These are phyloP conservation scores for Polyommatus iphigenia DNA, from an alignment of 2,888 invertebrate species.

Conservation along the genomic window DNA sequence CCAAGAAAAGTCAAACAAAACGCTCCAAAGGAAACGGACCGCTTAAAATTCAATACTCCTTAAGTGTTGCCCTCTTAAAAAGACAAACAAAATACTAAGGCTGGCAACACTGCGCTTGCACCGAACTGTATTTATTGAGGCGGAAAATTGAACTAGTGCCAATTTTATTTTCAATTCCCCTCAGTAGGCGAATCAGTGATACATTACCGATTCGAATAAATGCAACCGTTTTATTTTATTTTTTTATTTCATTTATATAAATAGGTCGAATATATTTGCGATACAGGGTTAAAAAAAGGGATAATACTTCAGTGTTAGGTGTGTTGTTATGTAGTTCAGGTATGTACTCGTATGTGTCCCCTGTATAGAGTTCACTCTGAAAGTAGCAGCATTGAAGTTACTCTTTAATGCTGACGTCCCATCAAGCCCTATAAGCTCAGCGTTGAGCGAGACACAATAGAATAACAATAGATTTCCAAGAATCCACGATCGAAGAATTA, in stretches of 20 bases:
- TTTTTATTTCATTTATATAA: background rate
- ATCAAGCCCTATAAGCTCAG: too few species aligned
- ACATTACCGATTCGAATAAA: constrained; percentile 45
- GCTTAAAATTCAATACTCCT: constrained; percentile 25
- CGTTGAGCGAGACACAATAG: too few species aligned
- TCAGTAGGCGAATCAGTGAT: constrained; percentile 43
- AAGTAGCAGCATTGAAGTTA: too few species aligned
- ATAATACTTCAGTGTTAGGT: too few species aligned
- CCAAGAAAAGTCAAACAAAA: background rate
- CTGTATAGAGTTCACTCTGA: too few species aligned
- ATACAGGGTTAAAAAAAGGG: too few species aligned
- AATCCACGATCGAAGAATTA: too few species aligned
- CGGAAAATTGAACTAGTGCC: constrained; percentile 71
- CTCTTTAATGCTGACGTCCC: too few species aligned
- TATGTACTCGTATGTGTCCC: too few species aligned
- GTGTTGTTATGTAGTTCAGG: too few species aligned
- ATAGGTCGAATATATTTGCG: too few species aligned
- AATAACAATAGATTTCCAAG: too few species aligned
- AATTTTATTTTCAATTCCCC: constrained; percentile 68
- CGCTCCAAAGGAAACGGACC: background rate
- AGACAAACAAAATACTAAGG: constrained; percentile 33
- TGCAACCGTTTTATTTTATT: constrained; percentile 35
- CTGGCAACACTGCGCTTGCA: constrained; percentile 44
- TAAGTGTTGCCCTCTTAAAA: constrained; percentile 28
- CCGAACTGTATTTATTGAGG: constrained; percentile 65